Conservation (phyloP, 2,888 invertebrate species). For the Penaeus monodon region DNA sequence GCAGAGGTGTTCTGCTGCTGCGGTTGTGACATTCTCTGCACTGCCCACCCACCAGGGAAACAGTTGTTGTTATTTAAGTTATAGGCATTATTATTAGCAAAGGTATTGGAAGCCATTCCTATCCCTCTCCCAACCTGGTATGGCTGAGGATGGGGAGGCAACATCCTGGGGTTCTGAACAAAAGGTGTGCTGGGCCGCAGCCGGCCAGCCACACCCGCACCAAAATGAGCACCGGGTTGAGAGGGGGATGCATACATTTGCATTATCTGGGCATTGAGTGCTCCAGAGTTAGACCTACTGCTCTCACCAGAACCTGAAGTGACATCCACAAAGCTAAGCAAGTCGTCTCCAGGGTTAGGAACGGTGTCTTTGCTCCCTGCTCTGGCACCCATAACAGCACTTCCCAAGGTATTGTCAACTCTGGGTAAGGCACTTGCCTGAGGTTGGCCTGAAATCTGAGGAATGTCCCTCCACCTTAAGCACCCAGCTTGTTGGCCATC, state of each 20-base stretch:
- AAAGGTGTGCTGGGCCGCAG: not conserved
- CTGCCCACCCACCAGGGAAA: slow-evolving; percentile 32
- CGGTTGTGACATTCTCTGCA: slow-evolving; percentile 37
- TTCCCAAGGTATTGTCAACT: slow-evolving; percentile 12
- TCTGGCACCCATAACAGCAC: slow-evolving; percentile 3
- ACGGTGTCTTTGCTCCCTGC: not conserved
- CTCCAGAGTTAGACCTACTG: slow-evolving; percentile 18
- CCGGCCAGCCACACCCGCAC: not conserved
- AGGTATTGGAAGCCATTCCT: not conserved
- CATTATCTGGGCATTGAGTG: slow-evolving; percentile 47
- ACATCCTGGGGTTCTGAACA: not conserved
- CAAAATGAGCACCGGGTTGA: slow-evolving; percentile 12
- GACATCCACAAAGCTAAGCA: slow-evolving; percentile 50
- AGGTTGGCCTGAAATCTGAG: slow-evolving; percentile 14
- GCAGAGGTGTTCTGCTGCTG: slow-evolving; percentile 14
- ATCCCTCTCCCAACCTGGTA: slow-evolving; percentile 9
- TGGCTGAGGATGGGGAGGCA: slow-evolving; percentile 25
- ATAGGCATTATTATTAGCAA: slow-evolving; percentile 27
- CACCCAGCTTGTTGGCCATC: slow-evolving; percentile 21
- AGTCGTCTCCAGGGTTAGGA: slow-evolving; percentile 13
- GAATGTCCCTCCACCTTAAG: slow-evolving; percentile 47
- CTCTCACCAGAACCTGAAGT: not conserved
- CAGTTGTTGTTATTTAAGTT: slow-evolving; percentile 41
- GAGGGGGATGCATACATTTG: slow-evolving; percentile 35
- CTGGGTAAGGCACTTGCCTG: slow-evolving; percentile 18